Percentiles rank a stretch among this genome's conserved stretches.
Evolutionary conservation across 2,797 vertebrate species (phyloP).

Genomic region (Tolypeutes matacus): DNA sequence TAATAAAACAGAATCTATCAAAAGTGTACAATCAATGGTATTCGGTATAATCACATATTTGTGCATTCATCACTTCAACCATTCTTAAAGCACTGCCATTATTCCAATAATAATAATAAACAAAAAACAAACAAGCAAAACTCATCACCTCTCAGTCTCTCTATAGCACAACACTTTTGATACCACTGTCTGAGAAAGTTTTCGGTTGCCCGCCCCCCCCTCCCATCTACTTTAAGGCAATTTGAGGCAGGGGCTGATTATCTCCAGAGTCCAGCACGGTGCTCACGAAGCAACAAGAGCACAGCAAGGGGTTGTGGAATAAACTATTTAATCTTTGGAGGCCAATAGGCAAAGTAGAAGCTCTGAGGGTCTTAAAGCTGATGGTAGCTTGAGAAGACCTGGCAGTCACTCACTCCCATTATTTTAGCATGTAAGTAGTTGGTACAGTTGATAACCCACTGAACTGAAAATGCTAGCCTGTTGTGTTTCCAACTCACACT

Average conservation of each 20-base stretch:
- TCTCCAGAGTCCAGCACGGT: neutral
- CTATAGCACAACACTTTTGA: neutral
- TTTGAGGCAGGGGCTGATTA: neutral
- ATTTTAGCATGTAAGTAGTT: neutral
- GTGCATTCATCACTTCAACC: too few species aligned
- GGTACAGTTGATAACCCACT: neutral
- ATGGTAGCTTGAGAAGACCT: neutral
- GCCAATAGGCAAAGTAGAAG: accelerated
- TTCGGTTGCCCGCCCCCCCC: neutral
- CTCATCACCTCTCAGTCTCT: too few species aligned
- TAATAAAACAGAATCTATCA: too few species aligned
- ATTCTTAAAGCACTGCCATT: too few species aligned
- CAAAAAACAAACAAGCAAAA: too few species aligned
- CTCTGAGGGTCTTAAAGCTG: neutral
- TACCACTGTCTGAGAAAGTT: neutral
- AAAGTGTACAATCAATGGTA: too few species aligned
- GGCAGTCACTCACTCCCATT: neutral
- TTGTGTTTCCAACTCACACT: accelerated
- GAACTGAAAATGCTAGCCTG: neutral
- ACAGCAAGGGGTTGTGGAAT: neutral
- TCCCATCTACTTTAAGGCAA: too few species aligned
- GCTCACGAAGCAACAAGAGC: too few species aligned
- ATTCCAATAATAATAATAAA: too few species aligned
- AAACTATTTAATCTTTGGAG: neutral
- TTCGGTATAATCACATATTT: too few species aligned